Percentiles rank a stretch among this genome's conserved stretches.
These are phyloP conservation scores for Alviniconcha marisindica DNA, from an alignment of 1,140 invertebrate species.

Conservation along the genomic window DNA sequence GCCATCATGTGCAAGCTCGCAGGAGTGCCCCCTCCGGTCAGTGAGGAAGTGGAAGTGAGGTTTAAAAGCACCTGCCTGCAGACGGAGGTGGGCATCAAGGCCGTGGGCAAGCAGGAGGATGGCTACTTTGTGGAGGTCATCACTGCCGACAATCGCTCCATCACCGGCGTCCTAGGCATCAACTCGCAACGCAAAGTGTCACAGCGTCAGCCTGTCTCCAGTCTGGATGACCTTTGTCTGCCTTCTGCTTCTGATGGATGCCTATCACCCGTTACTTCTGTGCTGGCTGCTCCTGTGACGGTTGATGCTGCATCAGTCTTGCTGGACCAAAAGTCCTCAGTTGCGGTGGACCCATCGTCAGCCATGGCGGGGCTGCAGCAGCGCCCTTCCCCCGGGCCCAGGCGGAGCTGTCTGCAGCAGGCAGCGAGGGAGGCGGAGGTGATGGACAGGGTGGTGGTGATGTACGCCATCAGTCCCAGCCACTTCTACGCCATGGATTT, in stretches of 20 bases:
- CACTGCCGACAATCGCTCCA: neutral
- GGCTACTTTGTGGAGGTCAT: neutral
- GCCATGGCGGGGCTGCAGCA: too few relatives aligned
- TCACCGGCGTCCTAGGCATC: neutral
- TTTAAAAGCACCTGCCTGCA: neutral
- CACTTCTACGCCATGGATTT: neutral
- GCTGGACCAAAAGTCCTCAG: too few relatives aligned
- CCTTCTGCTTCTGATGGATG: too few relatives aligned
- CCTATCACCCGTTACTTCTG: neutral
- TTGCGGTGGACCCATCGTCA: too few relatives aligned
- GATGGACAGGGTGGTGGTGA: neutral
- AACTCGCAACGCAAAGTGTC: too few relatives aligned
- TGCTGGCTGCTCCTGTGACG: neutral
- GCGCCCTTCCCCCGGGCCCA: too few relatives aligned
- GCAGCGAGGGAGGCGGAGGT: neutral
- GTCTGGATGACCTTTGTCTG: too few relatives aligned
- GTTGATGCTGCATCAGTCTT: too few relatives aligned
- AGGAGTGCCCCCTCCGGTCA: neutral
- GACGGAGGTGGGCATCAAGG: neutral
- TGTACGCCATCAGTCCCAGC: neutral
- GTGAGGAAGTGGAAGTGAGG: neutral
- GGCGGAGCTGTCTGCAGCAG: neutral
- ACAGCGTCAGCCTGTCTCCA: too few relatives aligned
- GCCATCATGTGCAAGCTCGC: constrained; percentile 22
- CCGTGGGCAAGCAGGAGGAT: neutral